phyloP scores from a whole-genome alignment of 2,888 invertebrate genomes.

The Dimorphilus gyrociliatus region DNA sequence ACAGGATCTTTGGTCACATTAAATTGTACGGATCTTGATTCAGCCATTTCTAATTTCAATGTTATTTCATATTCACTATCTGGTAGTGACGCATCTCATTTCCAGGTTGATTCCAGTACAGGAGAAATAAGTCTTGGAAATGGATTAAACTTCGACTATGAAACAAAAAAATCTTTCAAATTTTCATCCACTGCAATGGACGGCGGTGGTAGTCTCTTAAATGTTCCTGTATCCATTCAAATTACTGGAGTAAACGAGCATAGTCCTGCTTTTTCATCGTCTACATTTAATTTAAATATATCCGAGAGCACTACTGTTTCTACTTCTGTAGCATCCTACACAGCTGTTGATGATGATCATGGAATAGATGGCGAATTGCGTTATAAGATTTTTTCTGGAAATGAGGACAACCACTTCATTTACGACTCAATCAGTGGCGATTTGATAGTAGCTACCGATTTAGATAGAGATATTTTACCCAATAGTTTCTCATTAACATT shows the following conservation, averaged over 20 bases:
- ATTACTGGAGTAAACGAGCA: conserved; percentile 23
- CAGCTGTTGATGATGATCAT: conserved; percentile 17
- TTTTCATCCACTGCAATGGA: conserved; percentile 19
- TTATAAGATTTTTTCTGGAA: conserved; percentile 17
- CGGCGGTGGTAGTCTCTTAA: conserved; percentile 11
- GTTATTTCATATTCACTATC: conserved; percentile 12
- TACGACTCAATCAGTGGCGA: conserved; percentile 8
- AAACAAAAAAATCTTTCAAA: too few species aligned
- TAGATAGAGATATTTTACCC: conserved; percentile 13
- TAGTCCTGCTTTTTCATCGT: conserved; percentile 15
- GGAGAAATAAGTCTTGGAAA: conserved; percentile 6
- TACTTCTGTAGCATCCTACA: conserved; percentile 12
- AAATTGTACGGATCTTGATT: conserved; percentile 10
- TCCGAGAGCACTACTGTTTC: conserved; percentile 15
- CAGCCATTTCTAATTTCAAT: conserved; percentile 13
- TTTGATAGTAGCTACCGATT: conserved; percentile 8
- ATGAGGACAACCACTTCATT: conserved; percentile 15
- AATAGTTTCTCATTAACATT: conserved; percentile 12
- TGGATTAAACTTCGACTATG: conserved; percentile 19
- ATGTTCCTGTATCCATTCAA: conserved; percentile 12
- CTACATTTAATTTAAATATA: conserved; percentile 13
- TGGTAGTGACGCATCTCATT: conserved; percentile 14
- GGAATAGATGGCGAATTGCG: conserved; percentile 14
- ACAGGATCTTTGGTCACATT: too few species aligned
- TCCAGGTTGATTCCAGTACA: conserved; percentile 5